These are phyloP conservation scores for Eucidaris tribuloides DNA, from an alignment of 35 echinoderm and acorn worm species.

Conservation along the genomic window DNA sequence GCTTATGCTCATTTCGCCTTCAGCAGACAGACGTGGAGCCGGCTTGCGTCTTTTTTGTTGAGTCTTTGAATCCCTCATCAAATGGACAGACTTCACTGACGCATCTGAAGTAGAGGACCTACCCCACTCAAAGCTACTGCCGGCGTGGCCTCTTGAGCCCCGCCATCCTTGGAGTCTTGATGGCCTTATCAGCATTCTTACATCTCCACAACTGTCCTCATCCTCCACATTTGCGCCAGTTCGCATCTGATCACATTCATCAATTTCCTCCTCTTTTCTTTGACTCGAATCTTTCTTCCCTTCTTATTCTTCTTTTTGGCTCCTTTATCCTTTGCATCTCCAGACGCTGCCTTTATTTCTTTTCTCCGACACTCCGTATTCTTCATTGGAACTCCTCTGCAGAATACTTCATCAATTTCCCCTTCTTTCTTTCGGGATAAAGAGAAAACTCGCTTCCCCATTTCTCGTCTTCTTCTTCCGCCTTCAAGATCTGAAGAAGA, in stretches of 20 bases:
- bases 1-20: neutral
- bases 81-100: neutral
- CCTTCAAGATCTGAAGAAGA: neutral
- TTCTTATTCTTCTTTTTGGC: neutral
- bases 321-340: neutral
- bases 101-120: slow-evolving; percentile 13
- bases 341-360: neutral
- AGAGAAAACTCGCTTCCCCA: slow-evolving; percentile 18
- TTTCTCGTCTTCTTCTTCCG: slow-evolving; percentile 14
- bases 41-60: neutral
- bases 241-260: too few relatives aligned
- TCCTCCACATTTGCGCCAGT: too few relatives aligned
- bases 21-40: neutral
- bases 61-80: neutral
- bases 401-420: slow-evolving; percentile 8
- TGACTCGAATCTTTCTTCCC: slow-evolving; percentile 5
- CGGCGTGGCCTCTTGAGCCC: neutral
- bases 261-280: neutral
- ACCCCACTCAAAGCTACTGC: neutral
- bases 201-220: too few relatives aligned
- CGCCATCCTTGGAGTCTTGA: neutral
- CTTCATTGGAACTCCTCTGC: slow-evolving; percentile 13
- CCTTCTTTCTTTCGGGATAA: slow-evolving; percentile 12
- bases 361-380: neutral
- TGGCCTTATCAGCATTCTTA: neutral